Evolutionary conservation across 2,888 invertebrate species (phyloP), one percentile per base, ranked within the genome.

Genomic region (Drosophila longiperda): DNA sequence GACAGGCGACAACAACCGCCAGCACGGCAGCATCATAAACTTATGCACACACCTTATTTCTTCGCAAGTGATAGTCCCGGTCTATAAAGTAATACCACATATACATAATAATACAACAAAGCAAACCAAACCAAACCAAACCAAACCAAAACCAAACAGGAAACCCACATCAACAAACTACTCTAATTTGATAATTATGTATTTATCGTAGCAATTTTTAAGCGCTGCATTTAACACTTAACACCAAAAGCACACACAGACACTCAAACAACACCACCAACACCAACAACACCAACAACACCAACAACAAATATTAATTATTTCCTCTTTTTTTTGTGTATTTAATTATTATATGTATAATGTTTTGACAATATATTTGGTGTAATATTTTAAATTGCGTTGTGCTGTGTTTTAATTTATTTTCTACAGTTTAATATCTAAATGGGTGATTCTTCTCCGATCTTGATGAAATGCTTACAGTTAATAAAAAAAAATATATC

Each of bases 51-150:
- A 32, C n/a, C 26, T 40, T 38, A 64, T 68, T 76, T 78, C 49
- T 66, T 69, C 71, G 71, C 85, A 87, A 80, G 85, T 85, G 85
- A 85, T 85, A 85, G 87, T 87, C 83, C 87, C 78, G 87, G 85
- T 84, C 75, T 80, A 87, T 81, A 79, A 82, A 86, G 77, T 86
- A 78, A 85, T 72, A 80, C 66, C 4, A 52, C 62, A 73, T 69
- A 78, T 72, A 70, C 40, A 68, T 77, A 77, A 67, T 65, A 45
- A 66, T 58, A 49, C 0, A 63, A 67, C 50, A 62, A 48, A 73
- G 23, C 66, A 66, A 59, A 70, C 65, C 34, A 36, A 49, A 42
- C 26, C 26, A 23, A 23, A 26, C 26, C 26, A 29, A 29, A 29
- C 29, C 29, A 29, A 59, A 57, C 61, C n/a, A 9, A 50, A 50